These are phyloP conservation scores for Napeogenes sylphis DNA, from an alignment of 2,888 invertebrate species.

Conservation along the genomic window DNA sequence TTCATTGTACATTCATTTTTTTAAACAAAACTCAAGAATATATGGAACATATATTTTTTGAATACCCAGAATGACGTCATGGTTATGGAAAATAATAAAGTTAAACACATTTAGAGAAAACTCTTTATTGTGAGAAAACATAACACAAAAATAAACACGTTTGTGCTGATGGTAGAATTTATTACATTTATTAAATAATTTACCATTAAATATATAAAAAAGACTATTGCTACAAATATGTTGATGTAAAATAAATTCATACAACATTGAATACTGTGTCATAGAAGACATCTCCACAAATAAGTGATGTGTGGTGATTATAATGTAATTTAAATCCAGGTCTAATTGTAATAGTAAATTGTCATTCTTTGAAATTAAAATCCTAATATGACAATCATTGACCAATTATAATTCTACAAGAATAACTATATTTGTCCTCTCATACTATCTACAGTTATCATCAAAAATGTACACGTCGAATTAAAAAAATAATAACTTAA, in stretches of 20 bases:
- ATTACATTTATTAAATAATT: conserved; percentile 19
- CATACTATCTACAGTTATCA: too few relatives aligned
- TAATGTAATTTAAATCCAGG: background rate
- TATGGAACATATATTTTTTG: too few relatives aligned
- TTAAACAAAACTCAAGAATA: too few relatives aligned
- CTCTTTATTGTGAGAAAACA: conserved; percentile 2
- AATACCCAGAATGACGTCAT: too few relatives aligned
- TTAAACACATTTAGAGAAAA: conserved; percentile 1
- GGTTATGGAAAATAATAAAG: background rate
- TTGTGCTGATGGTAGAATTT: conserved; percentile 17
- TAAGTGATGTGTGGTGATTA: background rate
- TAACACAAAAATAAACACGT: conserved; percentile 6
- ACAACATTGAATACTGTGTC: conserved; percentile 41
- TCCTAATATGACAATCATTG: too few relatives aligned
- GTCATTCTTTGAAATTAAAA: too few relatives aligned
- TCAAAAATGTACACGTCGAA: too few relatives aligned
- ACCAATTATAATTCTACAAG: too few relatives aligned
- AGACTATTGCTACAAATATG: conserved; percentile 43
- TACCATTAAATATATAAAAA: conserved; percentile 45
- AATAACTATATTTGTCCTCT: too few relatives aligned
- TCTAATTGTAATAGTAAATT: too few relatives aligned
- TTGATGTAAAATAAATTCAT: conserved; percentile 44
- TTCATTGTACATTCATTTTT: too few relatives aligned
- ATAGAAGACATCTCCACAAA: background rate
- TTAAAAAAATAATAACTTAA: too few relatives aligned